A percentile compares a stretch with the other conserved stretches of the same genome.
phyloP scores from a whole-genome alignment of 2,113 vertebrate genomes.

The Oncorhynchus clarkii region DNA sequence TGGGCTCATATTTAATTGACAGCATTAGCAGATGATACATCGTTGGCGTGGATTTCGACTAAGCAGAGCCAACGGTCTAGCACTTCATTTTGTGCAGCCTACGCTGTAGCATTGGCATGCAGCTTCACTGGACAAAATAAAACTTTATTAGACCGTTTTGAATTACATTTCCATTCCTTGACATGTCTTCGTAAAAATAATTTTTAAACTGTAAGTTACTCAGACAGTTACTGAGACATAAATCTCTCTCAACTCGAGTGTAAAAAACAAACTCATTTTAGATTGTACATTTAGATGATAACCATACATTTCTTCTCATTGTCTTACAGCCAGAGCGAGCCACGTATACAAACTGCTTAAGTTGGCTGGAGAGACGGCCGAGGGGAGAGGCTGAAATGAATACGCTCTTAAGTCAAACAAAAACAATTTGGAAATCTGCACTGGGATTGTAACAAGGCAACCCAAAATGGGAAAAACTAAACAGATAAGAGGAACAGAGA shows the following conservation, averaged over 20 bases:
- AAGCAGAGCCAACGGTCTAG: no score
- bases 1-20: conserved; percentile 38
- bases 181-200: no score
- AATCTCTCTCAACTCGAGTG: neutral
- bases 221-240: neutral
- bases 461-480: conserved; percentile 41
- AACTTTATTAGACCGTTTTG: conserved; percentile 1
- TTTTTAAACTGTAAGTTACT: neutral
- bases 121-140: conserved; percentile 16
- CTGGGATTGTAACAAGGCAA: conserved; percentile 54
- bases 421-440: conserved; percentile 50
- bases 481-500: conserved; percentile 25
- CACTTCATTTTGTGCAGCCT: neutral
- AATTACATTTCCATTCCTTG: neutral
- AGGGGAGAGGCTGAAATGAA: conserved; percentile 33
- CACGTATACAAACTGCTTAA: conserved; percentile 32
- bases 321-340: conserved; percentile 26
- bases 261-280: neutral
- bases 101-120: neutral
- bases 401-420: conserved; percentile 42
- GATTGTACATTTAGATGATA: neutral
- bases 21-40: conserved; percentile 42
- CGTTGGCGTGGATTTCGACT: conserved; percentile 31
- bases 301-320: conserved; percentile 21
- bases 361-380: conserved; percentile 13